Conservation (phyloP, 1,140 invertebrate genomes). For the Drosophila subpulchrella region DNA sequence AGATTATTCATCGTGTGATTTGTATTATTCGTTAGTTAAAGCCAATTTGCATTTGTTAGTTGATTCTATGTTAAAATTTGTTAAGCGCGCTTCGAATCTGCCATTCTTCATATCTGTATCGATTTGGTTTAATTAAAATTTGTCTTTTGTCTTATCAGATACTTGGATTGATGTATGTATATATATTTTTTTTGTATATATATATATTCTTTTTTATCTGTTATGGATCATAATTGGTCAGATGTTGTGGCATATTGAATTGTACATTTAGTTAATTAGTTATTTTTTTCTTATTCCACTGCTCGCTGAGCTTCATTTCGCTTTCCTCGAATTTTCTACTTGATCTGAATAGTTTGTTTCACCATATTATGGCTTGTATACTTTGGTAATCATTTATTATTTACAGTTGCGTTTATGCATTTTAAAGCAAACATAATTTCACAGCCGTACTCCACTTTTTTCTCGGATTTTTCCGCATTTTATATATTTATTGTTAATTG, state of each 20-base stretch:
- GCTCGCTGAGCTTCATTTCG: constrained; percentile 8
- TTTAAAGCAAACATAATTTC: constrained; percentile 70
- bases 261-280: constrained; percentile 55
- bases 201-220: constrained; percentile 41
- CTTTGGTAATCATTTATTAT: constrained; percentile 45
- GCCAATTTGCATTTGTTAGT: constrained; percentile 58
- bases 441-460: constrained; percentile 69
- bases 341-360: constrained; percentile 20
- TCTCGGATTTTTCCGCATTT: constrained; percentile 35
- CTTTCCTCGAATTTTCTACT: constrained; percentile 17
- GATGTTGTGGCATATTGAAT: constrained; percentile 57
- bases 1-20: constrained; percentile 31
- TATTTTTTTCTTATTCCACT: constrained; percentile 10
- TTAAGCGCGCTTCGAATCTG: constrained; percentile 39
- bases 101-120: neutral
- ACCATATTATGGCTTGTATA: constrained; percentile 25
- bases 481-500: constrained; percentile 4
- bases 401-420: constrained; percentile 65
- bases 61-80: constrained; percentile 49
- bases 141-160: constrained; percentile 53
- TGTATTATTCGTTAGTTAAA: constrained; percentile 52
- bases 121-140: constrained; percentile 62
- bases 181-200: constrained; percentile 12
- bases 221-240: constrained; percentile 59
- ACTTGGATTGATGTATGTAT: constrained; percentile 46